A percentile compares a stretch with the other conserved stretches of the same genome.
phyloP scores from a whole-genome alignment of 1,140 invertebrate species.

The Tetragnatha versicolor region DNA sequence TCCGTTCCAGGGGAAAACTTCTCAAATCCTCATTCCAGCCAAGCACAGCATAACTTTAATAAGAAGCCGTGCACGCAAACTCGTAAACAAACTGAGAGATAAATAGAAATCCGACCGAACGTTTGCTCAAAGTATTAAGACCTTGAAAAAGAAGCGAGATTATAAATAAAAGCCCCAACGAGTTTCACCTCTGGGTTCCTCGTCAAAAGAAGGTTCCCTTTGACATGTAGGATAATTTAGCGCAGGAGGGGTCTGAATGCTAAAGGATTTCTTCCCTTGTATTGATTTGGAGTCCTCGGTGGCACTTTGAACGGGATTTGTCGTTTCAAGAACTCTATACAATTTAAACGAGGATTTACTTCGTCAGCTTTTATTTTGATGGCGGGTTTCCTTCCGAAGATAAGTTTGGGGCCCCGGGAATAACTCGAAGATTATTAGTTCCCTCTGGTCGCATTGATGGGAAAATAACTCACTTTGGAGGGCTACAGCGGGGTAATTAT shows the following conservation, averaged over 20 bases:
- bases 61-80: slow-evolving; percentile 1
- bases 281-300: not conserved
- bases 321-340: not conserved
- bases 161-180: slow-evolving; percentile 37
- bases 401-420: too few relatives aligned
- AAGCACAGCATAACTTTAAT: not conserved
- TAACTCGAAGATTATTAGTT: too few relatives aligned
- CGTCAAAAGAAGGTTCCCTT: slow-evolving; percentile 30
- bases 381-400: not conserved
- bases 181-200: slow-evolving; percentile 33
- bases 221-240: slow-evolving; percentile 30
- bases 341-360: not conserved
- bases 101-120: slow-evolving; percentile 28
- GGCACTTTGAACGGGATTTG: not conserved
- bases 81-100: slow-evolving; percentile 33
- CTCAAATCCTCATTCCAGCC: not conserved
- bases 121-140: slow-evolving; percentile 49
- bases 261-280: slow-evolving; percentile 36
- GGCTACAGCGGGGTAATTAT: too few relatives aligned
- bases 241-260: slow-evolving; percentile 5
- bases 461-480: too few relatives aligned
- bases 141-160: slow-evolving; percentile 3
- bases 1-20: too few relatives aligned
- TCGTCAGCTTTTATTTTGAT: slow-evolving; percentile 16
- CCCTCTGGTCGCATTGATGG: too few relatives aligned